Evolutionary conservation across 2,113 vertebrate species (phyloP), one percentile per base, ranked within the genome.

Genomic region (Podarcis muralis): DNA sequence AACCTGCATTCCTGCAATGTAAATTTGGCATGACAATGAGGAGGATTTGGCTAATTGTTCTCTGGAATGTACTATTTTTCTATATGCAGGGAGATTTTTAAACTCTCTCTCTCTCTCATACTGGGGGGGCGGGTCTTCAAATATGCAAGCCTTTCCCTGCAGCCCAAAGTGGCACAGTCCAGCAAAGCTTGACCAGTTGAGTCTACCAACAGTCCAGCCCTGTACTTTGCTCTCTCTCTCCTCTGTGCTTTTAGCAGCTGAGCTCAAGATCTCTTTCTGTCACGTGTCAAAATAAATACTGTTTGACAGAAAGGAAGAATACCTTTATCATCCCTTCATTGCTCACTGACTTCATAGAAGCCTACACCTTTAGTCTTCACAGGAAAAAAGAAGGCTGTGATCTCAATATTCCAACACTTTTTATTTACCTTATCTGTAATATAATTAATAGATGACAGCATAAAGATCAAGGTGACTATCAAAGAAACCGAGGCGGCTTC

Each of bases 381-480:
- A 89, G 95, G 97, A 97, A 97, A 91, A 97, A 96, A 96, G 95
- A 37, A 93, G 79, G 93, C 96, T 97, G 94, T 97, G 96, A 97
- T 97, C 97, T 96, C 95, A 93, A 95, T 95, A 92, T 94, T 92
- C 94, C 95, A 93, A 81, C 91, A 86, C 96, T 97, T 97, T 88
- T 96, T 97, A 97, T 97, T 97, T 97, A 97, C 97, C 94, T 97
- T 96, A 96, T 96, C 96, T 96, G 96, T 96, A 96, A 96, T 96
- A 96, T 97, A 96, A 97, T 97, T 97, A 97, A 97, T 96, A 97
- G 96, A 97, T 96, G 96, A 93, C 96, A 96, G 95, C 85, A 87
- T 40, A 83, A 94, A 96, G 96, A 97, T 97, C 97, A 97, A 97
- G 96, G 96, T 92, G 91, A 30, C 93, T 96, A 97, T 97, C 97